These are phyloP conservation scores for Didymodactylos carnosus DNA, from an alignment of 2,888 invertebrate genomes.

Conservation along the genomic window DNA sequence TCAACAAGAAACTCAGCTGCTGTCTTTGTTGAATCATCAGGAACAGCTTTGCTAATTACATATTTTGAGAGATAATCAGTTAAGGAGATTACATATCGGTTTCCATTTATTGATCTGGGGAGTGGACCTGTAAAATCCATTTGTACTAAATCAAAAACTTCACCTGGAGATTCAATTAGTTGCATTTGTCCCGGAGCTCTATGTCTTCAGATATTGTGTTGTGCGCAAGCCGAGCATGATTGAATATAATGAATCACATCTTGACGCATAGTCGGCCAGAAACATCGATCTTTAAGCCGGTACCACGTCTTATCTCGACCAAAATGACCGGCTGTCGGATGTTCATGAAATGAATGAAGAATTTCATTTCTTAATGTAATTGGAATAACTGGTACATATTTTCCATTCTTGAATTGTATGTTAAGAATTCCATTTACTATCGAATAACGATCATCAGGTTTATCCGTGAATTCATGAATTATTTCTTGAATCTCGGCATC, in stretches of 20 bases:
- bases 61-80: conserved; percentile 18
- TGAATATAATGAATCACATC: neutral
- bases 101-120: conserved; percentile 14
- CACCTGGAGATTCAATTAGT: too few species aligned
- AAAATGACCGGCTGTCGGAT: neutral
- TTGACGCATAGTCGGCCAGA: neutral
- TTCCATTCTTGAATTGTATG: neutral
- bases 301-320: neutral
- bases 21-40: conserved; percentile 15
- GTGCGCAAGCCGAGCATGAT: neutral
- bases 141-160: conserved; percentile 10
- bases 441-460: neutral
- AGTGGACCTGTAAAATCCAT: conserved; percentile 19
- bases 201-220: neutral
- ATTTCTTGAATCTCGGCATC: neutral
- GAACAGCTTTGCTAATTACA: conserved; percentile 17
- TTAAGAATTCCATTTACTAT: neutral
- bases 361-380: neutral
- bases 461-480: neutral
- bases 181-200: too few species aligned
- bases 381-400: neutral
- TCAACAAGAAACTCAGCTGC: conserved; percentile 18
- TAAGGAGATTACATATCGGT: conserved; percentile 16
- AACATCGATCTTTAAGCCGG: neutral
- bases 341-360: neutral